These are phyloP conservation scores for Myotis vivesi DNA, from an alignment of 2,797 vertebrate species.

Conservation along the genomic window DNA sequence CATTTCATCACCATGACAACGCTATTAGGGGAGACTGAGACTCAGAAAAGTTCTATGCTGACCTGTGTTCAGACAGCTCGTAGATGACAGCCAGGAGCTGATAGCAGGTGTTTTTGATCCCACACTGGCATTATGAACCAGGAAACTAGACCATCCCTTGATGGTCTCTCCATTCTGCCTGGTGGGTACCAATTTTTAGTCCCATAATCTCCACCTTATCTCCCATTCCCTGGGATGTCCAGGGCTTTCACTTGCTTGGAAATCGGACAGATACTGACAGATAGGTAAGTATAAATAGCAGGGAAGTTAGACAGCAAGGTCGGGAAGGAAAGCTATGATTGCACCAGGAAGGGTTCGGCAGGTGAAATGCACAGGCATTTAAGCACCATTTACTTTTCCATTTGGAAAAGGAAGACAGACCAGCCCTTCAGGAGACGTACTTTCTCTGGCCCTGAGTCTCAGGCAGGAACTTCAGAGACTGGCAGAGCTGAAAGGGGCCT, in stretches of 20 bases:
- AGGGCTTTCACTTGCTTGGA: background rate
- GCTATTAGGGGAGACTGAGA: background rate
- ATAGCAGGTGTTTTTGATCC: background rate
- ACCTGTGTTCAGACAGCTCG: background rate
- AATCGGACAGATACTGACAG: background rate
- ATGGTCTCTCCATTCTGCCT: background rate
- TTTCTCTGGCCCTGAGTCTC: background rate
- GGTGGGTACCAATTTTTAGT: background rate
- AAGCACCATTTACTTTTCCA: background rate
- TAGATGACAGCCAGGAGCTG: background rate
- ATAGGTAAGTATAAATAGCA: background rate
- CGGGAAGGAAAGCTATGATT: background rate
- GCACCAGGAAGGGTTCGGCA: background rate
- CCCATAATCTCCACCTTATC: background rate
- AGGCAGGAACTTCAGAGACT: background rate
- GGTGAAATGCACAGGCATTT: background rate
- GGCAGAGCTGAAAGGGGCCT: background rate
- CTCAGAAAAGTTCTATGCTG: background rate
- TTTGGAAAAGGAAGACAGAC: background rate
- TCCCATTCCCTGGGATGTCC: background rate
- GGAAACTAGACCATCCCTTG: background rate
- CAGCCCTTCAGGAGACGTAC: background rate
- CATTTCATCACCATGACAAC: background rate
- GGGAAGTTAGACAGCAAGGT: background rate
- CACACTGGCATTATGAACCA: background rate